These are phyloP conservation scores for Toxotes chatareus DNA, from an alignment of 2,113 vertebrate genomes.

Conservation along the genomic window DNA sequence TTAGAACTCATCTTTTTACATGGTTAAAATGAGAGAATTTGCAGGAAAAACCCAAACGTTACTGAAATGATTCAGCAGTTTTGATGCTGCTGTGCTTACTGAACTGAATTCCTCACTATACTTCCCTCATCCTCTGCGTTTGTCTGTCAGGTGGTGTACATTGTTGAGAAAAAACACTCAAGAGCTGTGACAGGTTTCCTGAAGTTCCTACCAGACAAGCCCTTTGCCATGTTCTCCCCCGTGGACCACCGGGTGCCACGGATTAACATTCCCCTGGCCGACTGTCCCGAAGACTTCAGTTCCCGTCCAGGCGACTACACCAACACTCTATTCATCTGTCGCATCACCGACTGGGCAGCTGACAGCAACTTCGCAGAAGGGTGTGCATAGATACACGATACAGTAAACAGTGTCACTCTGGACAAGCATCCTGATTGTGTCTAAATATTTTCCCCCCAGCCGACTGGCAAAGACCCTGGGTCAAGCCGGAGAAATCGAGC, in stretches of 20 bases:
- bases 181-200: slow-evolving; percentile 93
- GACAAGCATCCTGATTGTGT: neutral
- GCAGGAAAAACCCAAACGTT: neutral
- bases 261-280: slow-evolving; percentile 88
- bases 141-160: slow-evolving; percentile 91
- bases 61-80: neutral
- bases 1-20: neutral
- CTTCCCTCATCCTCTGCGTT: neutral
- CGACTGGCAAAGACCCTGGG: slow-evolving; percentile 92
- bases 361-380: slow-evolving; percentile 95
- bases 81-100: neutral
- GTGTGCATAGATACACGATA: slow-evolving; percentile 77
- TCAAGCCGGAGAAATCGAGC: slow-evolving; percentile 96
- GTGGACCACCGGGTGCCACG: slow-evolving; percentile 95
- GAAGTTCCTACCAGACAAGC: slow-evolving; percentile 91
- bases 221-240: slow-evolving; percentile 94
- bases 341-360: slow-evolving; percentile 91
- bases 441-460: slow-evolving; percentile 73
- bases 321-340: slow-evolving; percentile 92
- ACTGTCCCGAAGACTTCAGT: slow-evolving; percentile 91
- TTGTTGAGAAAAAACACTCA: slow-evolving; percentile 95
- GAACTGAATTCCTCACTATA: neutral
- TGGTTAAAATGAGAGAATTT: neutral
- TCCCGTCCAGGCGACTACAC: slow-evolving; percentile 87
- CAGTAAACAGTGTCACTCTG: accelerated